Conservation (phyloP, 2,797 vertebrate genomes). For the Argyrosomus regius region DNA sequence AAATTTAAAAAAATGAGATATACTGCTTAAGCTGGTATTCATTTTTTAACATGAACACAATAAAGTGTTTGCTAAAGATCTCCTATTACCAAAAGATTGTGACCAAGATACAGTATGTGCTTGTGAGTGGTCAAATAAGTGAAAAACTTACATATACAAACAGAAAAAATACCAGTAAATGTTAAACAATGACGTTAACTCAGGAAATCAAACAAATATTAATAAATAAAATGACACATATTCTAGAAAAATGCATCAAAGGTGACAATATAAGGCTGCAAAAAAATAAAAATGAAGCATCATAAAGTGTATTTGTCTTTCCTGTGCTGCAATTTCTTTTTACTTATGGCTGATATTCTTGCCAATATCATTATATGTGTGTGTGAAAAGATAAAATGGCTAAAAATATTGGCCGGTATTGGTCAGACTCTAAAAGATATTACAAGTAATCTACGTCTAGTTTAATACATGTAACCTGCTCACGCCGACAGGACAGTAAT, state of each 20-base stretch:
- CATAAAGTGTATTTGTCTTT: background rate
- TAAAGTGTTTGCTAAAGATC: no score
- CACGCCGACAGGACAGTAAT: background rate
- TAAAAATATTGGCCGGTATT: background rate
- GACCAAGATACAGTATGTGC: background rate
- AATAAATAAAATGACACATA: background rate
- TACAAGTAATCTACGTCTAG: background rate
- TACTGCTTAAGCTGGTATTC: background rate
- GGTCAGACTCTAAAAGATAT: background rate
- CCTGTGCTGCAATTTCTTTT: background rate
- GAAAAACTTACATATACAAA: background rate
- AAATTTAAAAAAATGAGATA: background rate
- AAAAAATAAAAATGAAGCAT: background rate
- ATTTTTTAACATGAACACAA: background rate
- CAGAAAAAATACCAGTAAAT: background rate
- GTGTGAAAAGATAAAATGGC: no score
- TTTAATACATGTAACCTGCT: background rate
- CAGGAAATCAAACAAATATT: background rate
- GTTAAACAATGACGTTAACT: background rate
- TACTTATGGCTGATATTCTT: background rate
- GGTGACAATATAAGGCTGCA: background rate
- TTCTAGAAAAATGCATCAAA: background rate
- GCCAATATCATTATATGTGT: no score
- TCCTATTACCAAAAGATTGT: background rate
- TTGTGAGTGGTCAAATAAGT: background rate